phyloP scores from a whole-genome alignment of 2,888 invertebrate genomes.

The Anarsia innoxiella region DNA sequence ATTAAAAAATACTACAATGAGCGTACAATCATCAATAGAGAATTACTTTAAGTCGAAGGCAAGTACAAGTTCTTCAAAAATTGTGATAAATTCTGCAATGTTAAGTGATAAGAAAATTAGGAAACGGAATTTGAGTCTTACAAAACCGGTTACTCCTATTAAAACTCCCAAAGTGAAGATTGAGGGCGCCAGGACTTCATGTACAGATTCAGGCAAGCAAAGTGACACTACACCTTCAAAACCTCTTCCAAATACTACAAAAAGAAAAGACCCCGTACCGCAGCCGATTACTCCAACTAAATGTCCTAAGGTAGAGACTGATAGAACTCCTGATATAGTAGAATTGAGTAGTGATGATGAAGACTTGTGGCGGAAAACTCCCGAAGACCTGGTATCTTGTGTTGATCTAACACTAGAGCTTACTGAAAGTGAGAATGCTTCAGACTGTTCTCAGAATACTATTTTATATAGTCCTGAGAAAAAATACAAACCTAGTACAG shows the following conservation, averaged over 20 bases:
- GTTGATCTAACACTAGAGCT: conserved; percentile 5
- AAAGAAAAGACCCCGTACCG: too few species aligned
- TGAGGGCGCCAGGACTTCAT: too few species aligned
- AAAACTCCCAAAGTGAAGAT: conserved; percentile 31
- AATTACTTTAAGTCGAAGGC: conserved; percentile 31
- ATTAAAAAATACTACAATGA: conserved; percentile 29
- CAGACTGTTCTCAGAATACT: conserved; percentile 23
- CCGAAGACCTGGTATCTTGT: not conserved
- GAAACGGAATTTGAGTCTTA: conserved; percentile 31
- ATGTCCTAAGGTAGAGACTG: too few species aligned
- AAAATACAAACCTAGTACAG: too few species aligned
- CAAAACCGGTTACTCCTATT: conserved; percentile 22
- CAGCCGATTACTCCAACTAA: too few species aligned
- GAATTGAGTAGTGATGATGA: conserved; percentile 44
- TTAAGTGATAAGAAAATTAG: conserved; percentile 15
- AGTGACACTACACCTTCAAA: too few species aligned
- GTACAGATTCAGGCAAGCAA: too few species aligned
- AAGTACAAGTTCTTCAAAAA: conserved; percentile 7
- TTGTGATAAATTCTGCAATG: not conserved
- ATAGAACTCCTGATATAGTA: conserved; percentile 28
- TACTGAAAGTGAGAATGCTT: conserved; percentile 1
- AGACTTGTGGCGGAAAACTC: conserved; percentile 13
- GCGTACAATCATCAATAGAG: conserved; percentile 28
- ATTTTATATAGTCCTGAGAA: conserved; percentile 20
- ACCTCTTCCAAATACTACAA: too few species aligned